A percentile compares a stretch with the other conserved stretches of the same genome.
Conservation (phyloP, 1,140 invertebrate genomes). For the Drosophila varians region DNA sequence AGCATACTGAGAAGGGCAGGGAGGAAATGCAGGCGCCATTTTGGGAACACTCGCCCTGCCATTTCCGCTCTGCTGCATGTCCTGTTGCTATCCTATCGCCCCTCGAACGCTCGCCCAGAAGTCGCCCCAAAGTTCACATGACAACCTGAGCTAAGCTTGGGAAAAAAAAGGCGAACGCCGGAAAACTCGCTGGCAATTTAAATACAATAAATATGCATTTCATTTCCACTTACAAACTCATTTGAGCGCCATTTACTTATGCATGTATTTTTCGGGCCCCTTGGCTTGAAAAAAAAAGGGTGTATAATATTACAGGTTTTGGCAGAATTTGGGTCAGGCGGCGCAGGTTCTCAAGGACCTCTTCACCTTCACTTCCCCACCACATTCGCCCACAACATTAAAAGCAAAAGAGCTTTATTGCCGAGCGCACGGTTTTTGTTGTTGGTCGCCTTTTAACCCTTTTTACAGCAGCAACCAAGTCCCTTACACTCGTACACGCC, state of each 20-base stretch:
- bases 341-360: constrained; percentile 20
- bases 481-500: constrained; percentile 9
- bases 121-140: constrained; percentile 25
- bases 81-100: constrained; percentile 32
- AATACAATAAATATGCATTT: constrained; percentile 82
- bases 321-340: constrained; percentile 58
- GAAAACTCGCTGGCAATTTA: constrained; percentile 63
- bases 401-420: constrained; percentile 75
- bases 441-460: constrained; percentile 66
- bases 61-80: constrained; percentile 64
- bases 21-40: constrained; percentile 63
- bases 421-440: constrained; percentile 45
- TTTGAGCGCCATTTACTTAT: constrained; percentile 71
- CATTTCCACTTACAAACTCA: constrained; percentile 79
- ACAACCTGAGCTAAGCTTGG: constrained; percentile 28
- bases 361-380: constrained; percentile 32
- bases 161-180: constrained; percentile 12
- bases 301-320: constrained; percentile 66
- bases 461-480: constrained; percentile 44
- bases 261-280: constrained; percentile 47
- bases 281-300: constrained; percentile 47
- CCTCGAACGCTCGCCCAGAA: neutral
- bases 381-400: constrained; percentile 66
- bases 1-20: neutral
- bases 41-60: constrained; percentile 59